phyloP scores from a whole-genome alignment of 2,888 invertebrate species.

The Callinectes sapidus region DNA sequence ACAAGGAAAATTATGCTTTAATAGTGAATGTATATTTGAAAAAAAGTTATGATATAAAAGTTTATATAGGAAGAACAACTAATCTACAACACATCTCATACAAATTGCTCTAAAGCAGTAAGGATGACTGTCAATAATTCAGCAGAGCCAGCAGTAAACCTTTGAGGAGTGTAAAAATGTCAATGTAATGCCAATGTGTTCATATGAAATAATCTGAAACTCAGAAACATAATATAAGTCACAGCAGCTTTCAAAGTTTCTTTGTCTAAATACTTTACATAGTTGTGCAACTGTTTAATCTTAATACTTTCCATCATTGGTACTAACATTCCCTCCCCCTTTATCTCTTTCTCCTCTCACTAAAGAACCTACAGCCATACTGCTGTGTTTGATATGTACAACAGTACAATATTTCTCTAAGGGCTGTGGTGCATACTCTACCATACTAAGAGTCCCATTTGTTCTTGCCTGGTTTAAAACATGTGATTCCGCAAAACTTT shows the following conservation, averaged over 20 bases:
- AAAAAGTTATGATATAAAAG: background rate
- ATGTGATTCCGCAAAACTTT: background rate
- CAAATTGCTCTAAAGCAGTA: background rate
- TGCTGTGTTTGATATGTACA: background rate
- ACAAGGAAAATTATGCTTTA: background rate
- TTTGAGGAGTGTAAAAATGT: background rate
- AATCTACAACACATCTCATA: conserved; percentile 29
- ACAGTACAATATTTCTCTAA: background rate
- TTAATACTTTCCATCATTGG: background rate
- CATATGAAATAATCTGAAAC: background rate
- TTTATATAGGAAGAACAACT: conserved; percentile 16
- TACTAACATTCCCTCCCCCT: background rate
- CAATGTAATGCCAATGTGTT: background rate
- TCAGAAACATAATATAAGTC: background rate
- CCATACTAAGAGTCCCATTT: background rate
- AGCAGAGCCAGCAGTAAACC: background rate
- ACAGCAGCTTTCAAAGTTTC: background rate
- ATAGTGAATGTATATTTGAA: background rate
- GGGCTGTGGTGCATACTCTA: background rate
- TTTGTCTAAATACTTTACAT: background rate
- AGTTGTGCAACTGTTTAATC: background rate
- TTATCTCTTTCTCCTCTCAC: background rate
- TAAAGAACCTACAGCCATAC: background rate
- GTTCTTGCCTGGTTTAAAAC: background rate
- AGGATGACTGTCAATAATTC: background rate